Evolutionary conservation across 1,140 invertebrate species (phyloP), one percentile per base, ranked within the genome.

Genomic region (Drosophila arawakana): DNA sequence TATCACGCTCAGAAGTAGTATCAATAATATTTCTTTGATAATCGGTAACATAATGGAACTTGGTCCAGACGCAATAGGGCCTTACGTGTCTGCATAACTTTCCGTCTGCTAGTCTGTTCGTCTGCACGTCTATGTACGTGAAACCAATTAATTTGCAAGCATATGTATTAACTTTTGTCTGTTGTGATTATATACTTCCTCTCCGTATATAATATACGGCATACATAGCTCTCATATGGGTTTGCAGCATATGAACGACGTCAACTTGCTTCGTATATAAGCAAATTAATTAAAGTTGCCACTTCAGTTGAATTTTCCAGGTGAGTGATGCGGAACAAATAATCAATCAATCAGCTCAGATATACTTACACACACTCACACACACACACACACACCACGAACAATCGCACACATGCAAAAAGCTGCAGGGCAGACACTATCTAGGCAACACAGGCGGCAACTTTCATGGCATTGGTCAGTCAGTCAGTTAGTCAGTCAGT

Each of bases 261-360:
- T 65, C 73, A 65, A 57, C 47, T 60, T 55, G 18, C 15, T 52
- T 46, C 47, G 49, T 66, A 78, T 76, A 76, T 90, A 90, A 84
- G 90, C 89, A 91, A 91, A 91, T 91, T 91, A 91, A 91, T 91
- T 91, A 91, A 91, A 91, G 89, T 91, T 91, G 89, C 86, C 88
- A 90, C 86, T 90, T 90, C 86, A 91, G 89, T 90, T 91, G 89
- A 91, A 91, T 91, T 91, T 91, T 91, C 89, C 89, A 91, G 89
- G 89, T 91, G 89, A 91, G 73, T 91, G 89, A 89, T 91, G 89
- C 89, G 89, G 89, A 91, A 91, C 89, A 91, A 91, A 91, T 91
- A 91, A 91, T 91, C 89, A 91, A 91, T 91, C 89, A 91, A 91
- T 91, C 89, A 91, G 84, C 68, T 80, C 59, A 66, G 62, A 85